These are phyloP conservation scores for Glomeris maerens DNA, from an alignment of 1,140 invertebrate species.

Conservation along the genomic window DNA sequence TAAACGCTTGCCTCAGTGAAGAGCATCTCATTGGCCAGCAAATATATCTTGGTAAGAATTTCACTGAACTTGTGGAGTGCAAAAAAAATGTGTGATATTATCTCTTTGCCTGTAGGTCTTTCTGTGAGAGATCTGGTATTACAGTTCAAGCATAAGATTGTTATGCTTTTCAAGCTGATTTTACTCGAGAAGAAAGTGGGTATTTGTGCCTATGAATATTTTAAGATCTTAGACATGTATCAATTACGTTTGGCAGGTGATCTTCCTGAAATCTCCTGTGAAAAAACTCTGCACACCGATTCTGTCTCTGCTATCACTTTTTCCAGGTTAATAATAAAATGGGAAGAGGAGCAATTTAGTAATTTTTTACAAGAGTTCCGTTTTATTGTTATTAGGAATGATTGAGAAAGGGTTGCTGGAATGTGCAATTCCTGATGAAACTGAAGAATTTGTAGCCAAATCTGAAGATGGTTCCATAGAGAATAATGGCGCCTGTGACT, in stretches of 20 bases:
- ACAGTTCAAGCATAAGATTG: slow-evolving; percentile 78
- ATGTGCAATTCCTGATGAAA: slow-evolving; percentile 64
- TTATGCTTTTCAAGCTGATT: slow-evolving; percentile 86
- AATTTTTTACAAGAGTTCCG: neutral
- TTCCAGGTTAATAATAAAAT: slow-evolving; percentile 55
- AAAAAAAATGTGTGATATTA: slow-evolving; percentile 2
- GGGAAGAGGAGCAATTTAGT: neutral
- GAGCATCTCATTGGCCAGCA: slow-evolving; percentile 52
- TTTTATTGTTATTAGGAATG: slow-evolving; percentile 26
- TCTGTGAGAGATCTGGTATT: slow-evolving; percentile 64
- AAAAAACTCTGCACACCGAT: slow-evolving; percentile 72
- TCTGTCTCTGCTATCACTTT: slow-evolving; percentile 73
- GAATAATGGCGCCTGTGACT: slow-evolving; percentile 8
- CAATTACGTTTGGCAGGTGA: slow-evolving; percentile 29
- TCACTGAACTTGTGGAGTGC: slow-evolving; percentile 1
- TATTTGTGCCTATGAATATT: slow-evolving; percentile 1
- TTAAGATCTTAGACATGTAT: slow-evolving; percentile 3
- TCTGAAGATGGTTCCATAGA: too few species aligned
- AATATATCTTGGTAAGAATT: slow-evolving; percentile 56
- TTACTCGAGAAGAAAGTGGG: slow-evolving; percentile 70
- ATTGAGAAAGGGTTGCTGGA: slow-evolving; percentile 72
- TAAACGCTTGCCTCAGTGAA: slow-evolving; percentile 63
- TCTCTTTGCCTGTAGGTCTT: slow-evolving; percentile 45
- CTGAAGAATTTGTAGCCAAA: slow-evolving; percentile 37
- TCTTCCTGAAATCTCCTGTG: slow-evolving; percentile 88